phyloP scores from a whole-genome alignment of 2,113 vertebrate species.

The Bubalus kerabau region DNA sequence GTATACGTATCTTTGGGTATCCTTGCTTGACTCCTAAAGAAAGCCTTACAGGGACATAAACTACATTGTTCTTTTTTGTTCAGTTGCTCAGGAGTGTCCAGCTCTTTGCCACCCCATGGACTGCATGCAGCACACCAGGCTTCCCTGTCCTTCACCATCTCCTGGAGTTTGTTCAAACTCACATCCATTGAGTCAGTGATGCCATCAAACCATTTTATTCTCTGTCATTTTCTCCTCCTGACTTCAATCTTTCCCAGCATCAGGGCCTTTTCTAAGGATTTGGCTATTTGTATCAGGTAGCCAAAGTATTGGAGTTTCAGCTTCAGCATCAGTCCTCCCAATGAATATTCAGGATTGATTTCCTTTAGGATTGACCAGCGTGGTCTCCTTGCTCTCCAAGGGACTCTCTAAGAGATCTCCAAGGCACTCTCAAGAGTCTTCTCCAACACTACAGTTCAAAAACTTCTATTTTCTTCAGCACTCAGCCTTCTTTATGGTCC shows the following conservation, averaged over 20 bases:
- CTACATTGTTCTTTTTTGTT: neutral
- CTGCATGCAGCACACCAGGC: neutral
- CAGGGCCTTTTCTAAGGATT: neutral
- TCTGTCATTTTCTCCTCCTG: neutral
- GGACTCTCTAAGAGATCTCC: neutral
- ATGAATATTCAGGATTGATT: neutral
- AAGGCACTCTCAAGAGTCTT: neutral
- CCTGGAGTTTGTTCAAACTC: accelerated
- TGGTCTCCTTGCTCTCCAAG: neutral
- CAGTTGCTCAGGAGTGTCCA: neutral
- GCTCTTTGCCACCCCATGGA: neutral
- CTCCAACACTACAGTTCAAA: neutral
- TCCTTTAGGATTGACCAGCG: neutral
- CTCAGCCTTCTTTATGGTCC: neutral
- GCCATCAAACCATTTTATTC: neutral
- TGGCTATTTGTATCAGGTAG: neutral
- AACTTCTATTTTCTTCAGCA: neutral
- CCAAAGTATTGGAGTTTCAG: neutral
- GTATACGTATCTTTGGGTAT: neutral
- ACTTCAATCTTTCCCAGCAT: neutral
- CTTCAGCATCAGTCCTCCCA: neutral
- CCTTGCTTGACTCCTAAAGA: neutral
- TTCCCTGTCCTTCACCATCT: neutral
- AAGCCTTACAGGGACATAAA: neutral
- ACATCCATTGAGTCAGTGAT: neutral